Evolutionary conservation across 2,797 vertebrate species (phyloP).

Genomic region (Diceros bicornis): DNA sequence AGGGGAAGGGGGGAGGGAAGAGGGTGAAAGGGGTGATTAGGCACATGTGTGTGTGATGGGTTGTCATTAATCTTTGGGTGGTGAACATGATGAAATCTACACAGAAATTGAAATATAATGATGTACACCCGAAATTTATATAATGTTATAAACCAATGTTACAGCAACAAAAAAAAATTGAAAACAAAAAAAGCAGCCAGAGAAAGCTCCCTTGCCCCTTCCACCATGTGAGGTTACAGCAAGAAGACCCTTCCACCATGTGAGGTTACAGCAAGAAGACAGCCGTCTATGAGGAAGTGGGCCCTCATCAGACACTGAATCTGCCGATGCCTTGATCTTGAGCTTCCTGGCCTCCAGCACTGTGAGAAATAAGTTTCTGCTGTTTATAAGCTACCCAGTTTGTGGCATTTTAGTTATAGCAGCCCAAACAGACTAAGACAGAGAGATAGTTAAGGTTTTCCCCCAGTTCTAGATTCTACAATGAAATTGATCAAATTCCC

Average conservation of each 20-base stretch:
- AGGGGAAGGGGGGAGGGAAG: too few relatives aligned
- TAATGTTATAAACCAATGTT: too few relatives aligned
- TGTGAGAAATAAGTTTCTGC: not conserved
- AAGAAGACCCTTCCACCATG: not conserved
- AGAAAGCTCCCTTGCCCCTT: not conserved
- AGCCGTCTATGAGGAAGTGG: not conserved
- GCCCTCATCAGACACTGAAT: not conserved
- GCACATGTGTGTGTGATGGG: too few relatives aligned
- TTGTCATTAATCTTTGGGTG: too few relatives aligned
- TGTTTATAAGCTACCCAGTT: not conserved
- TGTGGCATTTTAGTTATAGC: not conserved
- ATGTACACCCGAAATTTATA: too few relatives aligned
- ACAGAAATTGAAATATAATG: too few relatives aligned
- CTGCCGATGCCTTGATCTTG: not conserved
- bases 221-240: not conserved
- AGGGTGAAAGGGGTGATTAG: too few relatives aligned
- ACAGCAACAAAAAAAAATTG: too few relatives aligned
- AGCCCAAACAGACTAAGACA: not conserved
- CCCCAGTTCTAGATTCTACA: not conserved
- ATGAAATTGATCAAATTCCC: not conserved
- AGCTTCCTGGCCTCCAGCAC: not conserved
- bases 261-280: not conserved
- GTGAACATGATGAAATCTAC: too few relatives aligned
- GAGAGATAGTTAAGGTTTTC: not conserved
- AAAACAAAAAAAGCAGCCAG: not conserved